A percentile compares a stretch with the other conserved stretches of the same genome.
Conservation (phyloP, 1,140 invertebrate species). For the Drosophila kepulauana region DNA sequence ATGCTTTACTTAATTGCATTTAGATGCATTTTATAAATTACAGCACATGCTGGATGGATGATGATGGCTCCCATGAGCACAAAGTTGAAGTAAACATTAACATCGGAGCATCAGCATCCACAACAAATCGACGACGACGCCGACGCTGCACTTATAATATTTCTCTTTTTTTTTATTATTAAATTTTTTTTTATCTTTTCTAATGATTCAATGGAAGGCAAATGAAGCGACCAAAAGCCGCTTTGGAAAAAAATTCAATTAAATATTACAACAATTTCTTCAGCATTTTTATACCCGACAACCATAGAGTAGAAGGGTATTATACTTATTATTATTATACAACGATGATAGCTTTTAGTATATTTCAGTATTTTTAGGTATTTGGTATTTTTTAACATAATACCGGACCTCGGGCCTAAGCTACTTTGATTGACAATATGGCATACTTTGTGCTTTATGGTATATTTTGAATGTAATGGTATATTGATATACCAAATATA, state of each 20-base stretch:
- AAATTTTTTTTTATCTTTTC: slow-evolving; percentile 66
- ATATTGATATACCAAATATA: too few relatives aligned
- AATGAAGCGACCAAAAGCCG: slow-evolving; percentile 67
- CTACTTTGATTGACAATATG: too few relatives aligned
- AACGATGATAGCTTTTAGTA: too few relatives aligned
- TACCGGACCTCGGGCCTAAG: too few relatives aligned
- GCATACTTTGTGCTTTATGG: too few relatives aligned
- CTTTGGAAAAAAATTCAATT: slow-evolving; percentile 72
- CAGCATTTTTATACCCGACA: not conserved
- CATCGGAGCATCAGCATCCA: slow-evolving; percentile 21
- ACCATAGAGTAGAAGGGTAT: too few relatives aligned
- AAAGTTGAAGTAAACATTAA: slow-evolving; percentile 58
- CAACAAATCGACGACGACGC: slow-evolving; percentile 45
- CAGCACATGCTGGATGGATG: slow-evolving; percentile 49
- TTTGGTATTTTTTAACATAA: too few relatives aligned
- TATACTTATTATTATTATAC: too few relatives aligned
- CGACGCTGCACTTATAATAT: slow-evolving; percentile 67
- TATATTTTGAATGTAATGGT: too few relatives aligned
- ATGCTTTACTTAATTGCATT: slow-evolving; percentile 82
- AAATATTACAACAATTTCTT: slow-evolving; percentile 81
- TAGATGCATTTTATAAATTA: slow-evolving; percentile 81
- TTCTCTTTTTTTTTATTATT: slow-evolving; percentile 63
- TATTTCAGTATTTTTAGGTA: too few relatives aligned
- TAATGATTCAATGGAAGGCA: slow-evolving; percentile 66
- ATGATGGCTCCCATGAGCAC: slow-evolving; percentile 43